phyloP scores from a whole-genome alignment of 2,797 vertebrate species.

The Dicrostonyx torquatus region DNA sequence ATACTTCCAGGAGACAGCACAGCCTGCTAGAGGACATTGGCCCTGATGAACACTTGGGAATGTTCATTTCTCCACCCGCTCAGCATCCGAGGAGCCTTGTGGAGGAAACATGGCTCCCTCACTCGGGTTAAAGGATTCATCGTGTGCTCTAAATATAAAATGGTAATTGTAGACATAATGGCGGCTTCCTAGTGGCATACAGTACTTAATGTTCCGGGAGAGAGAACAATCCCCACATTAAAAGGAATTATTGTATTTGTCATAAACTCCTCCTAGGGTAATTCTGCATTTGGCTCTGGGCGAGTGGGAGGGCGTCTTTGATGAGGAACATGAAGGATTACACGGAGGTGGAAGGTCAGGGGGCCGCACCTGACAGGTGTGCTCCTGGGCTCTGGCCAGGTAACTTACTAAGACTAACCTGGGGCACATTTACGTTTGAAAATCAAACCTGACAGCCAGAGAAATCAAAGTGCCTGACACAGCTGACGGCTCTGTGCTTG shows the following conservation, averaged over 20 bases:
- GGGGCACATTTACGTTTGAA: conserved; percentile 84
- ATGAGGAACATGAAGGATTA: conserved; percentile 86
- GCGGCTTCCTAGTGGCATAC: conserved; percentile 82
- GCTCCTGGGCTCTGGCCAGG: conserved; percentile 85
- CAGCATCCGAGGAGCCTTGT: conserved; percentile 35
- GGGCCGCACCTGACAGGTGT: conserved; percentile 89
- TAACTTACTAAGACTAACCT: conserved; percentile 83
- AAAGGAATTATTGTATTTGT: conserved; percentile 87
- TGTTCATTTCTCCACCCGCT: conserved; percentile 53
- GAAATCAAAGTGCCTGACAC: conserved; percentile 82
- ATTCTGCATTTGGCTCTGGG: conserved; percentile 83
- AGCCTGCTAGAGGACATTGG: conserved; percentile 67
- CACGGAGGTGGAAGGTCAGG: conserved; percentile 84
- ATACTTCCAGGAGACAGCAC: background rate
- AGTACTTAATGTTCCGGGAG: conserved; percentile 78
- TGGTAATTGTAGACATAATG: conserved; percentile 78
- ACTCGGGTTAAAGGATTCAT: conserved; percentile 83
- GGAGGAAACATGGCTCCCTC: conserved; percentile 80
- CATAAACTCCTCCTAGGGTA: conserved; percentile 86
- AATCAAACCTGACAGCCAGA: conserved; percentile 82
- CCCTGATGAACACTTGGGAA: conserved; percentile 79
- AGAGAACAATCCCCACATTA: conserved; percentile 80
- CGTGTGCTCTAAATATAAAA: conserved; percentile 82
- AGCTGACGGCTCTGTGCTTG: conserved; percentile 80
- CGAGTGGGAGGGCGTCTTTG: conserved; percentile 84